Evolutionary conservation across 2,888 invertebrate genomes (phyloP).

Genomic region (Lasiommata megera): DNA sequence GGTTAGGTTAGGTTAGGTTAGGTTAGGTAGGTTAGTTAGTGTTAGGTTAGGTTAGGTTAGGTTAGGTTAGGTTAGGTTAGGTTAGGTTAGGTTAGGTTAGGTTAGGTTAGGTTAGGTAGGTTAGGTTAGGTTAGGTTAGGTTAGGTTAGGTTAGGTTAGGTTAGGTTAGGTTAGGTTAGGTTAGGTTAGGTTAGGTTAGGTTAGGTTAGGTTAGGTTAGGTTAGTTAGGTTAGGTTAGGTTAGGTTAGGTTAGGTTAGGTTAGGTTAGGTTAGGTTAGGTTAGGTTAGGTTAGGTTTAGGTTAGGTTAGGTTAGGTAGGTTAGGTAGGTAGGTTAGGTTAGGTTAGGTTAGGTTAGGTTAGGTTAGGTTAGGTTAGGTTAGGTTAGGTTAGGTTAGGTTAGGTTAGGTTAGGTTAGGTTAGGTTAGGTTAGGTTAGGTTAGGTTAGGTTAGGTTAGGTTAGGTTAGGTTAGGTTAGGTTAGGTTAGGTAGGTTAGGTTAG

Average conservation of each 20-base stretch:
- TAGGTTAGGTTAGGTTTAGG: no score
- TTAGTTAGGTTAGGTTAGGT: conserved; percentile 19
- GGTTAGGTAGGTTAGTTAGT: conserved; percentile 5
- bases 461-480: conserved; percentile 12
- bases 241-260: conserved; percentile 2
- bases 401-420: conserved; percentile 16
- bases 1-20: conserved; percentile 7
- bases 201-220: conserved; percentile 21
- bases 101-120: conserved; percentile 15
- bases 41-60: conserved; percentile 20
- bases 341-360: conserved; percentile 5
- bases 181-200: conserved; percentile 32
- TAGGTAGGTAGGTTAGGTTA: no score
- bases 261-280: conserved; percentile 17
- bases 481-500: no score
- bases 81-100: conserved; percentile 20
- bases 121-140: conserved; percentile 11
- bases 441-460: conserved; percentile 20
- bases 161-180: conserved; percentile 17
- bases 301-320: no score
- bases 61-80: conserved; percentile 30
- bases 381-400: conserved; percentile 18
- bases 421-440: conserved; percentile 21
- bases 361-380: no score
- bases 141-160: conserved; percentile 19